Evolutionary conservation across 2,797 vertebrate species (phyloP).

Genomic region (Craterocephalus amniculus): DNA sequence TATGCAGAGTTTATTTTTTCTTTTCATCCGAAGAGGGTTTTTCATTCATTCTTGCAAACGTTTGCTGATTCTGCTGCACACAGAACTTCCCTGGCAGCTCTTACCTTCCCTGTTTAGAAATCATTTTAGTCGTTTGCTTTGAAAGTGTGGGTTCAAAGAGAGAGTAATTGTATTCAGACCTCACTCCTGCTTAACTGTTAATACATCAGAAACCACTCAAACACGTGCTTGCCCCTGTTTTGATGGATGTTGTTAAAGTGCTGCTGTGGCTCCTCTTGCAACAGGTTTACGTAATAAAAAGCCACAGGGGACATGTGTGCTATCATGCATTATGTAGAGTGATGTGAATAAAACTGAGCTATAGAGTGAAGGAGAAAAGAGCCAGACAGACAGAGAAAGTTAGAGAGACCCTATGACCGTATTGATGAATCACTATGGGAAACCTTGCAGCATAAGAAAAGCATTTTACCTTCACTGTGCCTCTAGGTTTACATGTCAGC

Average conservation of each 20-base stretch:
- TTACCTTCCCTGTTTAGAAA: conserved; percentile 23
- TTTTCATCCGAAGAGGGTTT: conserved; percentile 27
- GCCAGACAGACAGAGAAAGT: conserved; percentile 44
- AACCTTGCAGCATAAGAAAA: conserved; percentile 22
- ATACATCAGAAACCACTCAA: conserved; percentile 57
- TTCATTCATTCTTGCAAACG: conserved; percentile 32
- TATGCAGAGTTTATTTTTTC: conserved; percentile 38
- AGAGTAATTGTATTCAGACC: conserved; percentile 42
- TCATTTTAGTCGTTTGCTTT: conserved; percentile 26
- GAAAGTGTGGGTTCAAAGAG: conserved; percentile 18
- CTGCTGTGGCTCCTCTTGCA: conserved; percentile 71
- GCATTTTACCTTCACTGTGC: conserved; percentile 23
- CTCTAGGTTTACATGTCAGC: conserved; percentile 24
- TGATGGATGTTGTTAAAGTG: conserved; percentile 70
- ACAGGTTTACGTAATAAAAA: conserved; percentile 80
- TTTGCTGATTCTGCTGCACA: conserved; percentile 6
- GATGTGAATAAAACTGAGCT: conserved; percentile 75
- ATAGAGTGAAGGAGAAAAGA: conserved; percentile 51
- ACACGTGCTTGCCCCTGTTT: conserved; percentile 45
- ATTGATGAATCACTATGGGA: conserved; percentile 61
- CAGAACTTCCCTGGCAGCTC: not conserved
- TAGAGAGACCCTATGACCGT: conserved; percentile 40
- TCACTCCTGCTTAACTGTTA: conserved; percentile 45
- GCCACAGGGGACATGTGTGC: conserved; percentile 65
- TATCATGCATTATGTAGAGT: conserved; percentile 77